Conservation (phyloP, 2,797 vertebrate species). For the Cyclopterus lumpus region DNA sequence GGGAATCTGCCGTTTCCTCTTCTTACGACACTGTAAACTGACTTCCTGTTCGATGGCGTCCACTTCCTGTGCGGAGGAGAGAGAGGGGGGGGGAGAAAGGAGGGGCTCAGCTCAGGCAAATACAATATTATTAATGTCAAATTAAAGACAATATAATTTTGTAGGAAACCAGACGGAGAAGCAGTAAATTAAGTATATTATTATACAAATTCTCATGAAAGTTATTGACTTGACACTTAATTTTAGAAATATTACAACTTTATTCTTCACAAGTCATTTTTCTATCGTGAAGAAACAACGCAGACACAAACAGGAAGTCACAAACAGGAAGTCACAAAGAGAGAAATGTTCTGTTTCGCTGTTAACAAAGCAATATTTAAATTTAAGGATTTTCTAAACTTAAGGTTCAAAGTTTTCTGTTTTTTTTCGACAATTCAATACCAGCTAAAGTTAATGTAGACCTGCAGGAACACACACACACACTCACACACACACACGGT, state of each 20-base stretch:
- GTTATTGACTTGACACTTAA: too few relatives aligned
- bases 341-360: background rate
- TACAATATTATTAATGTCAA: too few relatives aligned
- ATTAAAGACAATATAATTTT: too few relatives aligned
- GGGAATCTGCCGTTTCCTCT: slow-evolving; percentile 9
- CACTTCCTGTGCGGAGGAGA: slow-evolving; percentile 41
- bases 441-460: background rate
- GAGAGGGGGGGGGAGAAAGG: slow-evolving; percentile 7
- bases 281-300: too few relatives aligned
- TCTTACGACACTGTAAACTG: slow-evolving; percentile 18
- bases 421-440: background rate
- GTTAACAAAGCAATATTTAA: background rate
- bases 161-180: background rate
- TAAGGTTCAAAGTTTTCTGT: background rate
- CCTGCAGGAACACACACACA: background rate
- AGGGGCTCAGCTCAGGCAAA: background rate
- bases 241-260: background rate
- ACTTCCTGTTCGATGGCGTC: slow-evolving; percentile 47
- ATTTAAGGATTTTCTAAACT: background rate
- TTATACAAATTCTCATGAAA: too few relatives aligned
- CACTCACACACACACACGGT: too few relatives aligned
- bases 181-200: background rate
- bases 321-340: background rate
- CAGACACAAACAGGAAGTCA: too few relatives aligned
- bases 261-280: background rate